Evolutionary conservation across 2,113 vertebrate genomes (phyloP).

Genomic region (Cairina moschata): DNA sequence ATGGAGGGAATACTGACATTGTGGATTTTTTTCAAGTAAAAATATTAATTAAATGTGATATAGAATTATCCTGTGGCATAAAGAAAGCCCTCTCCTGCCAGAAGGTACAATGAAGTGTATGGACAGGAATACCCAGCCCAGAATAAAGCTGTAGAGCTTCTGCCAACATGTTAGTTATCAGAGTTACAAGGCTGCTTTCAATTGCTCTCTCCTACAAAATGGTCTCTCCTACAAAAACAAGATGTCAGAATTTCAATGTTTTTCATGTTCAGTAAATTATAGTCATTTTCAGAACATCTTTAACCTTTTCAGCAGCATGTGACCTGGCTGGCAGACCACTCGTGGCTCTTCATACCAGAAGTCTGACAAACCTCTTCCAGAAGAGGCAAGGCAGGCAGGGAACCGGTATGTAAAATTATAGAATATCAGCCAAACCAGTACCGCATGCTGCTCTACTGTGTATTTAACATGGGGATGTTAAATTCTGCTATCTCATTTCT

Average conservation of each 20-base stretch:
- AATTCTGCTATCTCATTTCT: not conserved
- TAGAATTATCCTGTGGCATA: rapidly evolving
- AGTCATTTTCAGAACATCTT: not conserved
- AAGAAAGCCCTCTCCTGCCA: not conserved
- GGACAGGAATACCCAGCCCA: not conserved
- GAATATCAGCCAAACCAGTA: not conserved
- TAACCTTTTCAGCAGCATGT: not conserved
- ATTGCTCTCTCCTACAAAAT: not conserved
- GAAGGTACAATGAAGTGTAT: not conserved
- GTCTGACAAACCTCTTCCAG: not conserved
- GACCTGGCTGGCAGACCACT: not conserved
- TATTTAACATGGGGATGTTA: not conserved
- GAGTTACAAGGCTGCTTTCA: not conserved
- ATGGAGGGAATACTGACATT: not conserved
- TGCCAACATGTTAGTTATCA: rapidly evolving
- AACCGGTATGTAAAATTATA: not conserved
- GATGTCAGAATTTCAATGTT: not conserved
- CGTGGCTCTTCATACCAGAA: not conserved
- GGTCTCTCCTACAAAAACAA: not conserved
- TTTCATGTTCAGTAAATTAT: not conserved
- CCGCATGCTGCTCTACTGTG: not conserved
- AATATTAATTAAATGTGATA: not conserved
- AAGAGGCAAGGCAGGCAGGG: not conserved
- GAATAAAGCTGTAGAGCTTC: not conserved
- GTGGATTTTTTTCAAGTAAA: not conserved